Conservation (phyloP, 1,140 invertebrate species). For the Ceratina australensis region DNA sequence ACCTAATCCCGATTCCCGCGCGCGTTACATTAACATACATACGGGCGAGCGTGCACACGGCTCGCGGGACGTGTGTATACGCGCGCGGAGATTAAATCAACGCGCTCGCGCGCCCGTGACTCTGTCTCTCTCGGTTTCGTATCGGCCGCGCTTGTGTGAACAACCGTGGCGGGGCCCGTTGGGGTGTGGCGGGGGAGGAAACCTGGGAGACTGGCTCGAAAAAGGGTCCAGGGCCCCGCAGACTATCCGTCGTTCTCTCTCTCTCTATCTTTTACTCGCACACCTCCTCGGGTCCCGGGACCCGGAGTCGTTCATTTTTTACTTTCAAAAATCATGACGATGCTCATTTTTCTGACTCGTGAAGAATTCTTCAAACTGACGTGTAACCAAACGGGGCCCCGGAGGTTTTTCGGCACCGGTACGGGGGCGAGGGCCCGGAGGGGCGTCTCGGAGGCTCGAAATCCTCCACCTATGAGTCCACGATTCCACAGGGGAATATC, state of each 20-base stretch:
- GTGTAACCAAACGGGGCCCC: slow-evolving; percentile 75
- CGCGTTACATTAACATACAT: slow-evolving; percentile 47
- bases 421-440: slow-evolving; percentile 19
- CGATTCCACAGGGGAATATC: slow-evolving; percentile 49
- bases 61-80: not conserved
- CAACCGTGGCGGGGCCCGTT: slow-evolving; percentile 47
- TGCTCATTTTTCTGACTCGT: slow-evolving; percentile 80
- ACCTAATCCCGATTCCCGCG: slow-evolving; percentile 37
- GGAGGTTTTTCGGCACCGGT: slow-evolving; percentile 57
- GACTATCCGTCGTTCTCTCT: slow-evolving; percentile 36
- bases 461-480: slow-evolving; percentile 64
- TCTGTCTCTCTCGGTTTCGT: not conserved
- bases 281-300: slow-evolving; percentile 19
- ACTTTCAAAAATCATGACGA: slow-evolving; percentile 81
- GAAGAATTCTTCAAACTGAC: slow-evolving; percentile 80
- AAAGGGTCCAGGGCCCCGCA: slow-evolving; percentile 59
- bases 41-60: not conserved
- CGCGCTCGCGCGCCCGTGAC: slow-evolving; percentile 10
- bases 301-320: slow-evolving; percentile 76
- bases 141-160: slow-evolving; percentile 50
- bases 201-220: slow-evolving; percentile 42
- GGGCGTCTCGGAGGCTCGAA: slow-evolving; percentile 49
- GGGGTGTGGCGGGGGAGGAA: slow-evolving; percentile 38
- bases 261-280: slow-evolving; percentile 16
- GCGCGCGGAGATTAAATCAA: slow-evolving; percentile 40